These are phyloP conservation scores for Philonicus albiceps DNA, from an alignment of 2,888 invertebrate species.

Conservation along the genomic window DNA sequence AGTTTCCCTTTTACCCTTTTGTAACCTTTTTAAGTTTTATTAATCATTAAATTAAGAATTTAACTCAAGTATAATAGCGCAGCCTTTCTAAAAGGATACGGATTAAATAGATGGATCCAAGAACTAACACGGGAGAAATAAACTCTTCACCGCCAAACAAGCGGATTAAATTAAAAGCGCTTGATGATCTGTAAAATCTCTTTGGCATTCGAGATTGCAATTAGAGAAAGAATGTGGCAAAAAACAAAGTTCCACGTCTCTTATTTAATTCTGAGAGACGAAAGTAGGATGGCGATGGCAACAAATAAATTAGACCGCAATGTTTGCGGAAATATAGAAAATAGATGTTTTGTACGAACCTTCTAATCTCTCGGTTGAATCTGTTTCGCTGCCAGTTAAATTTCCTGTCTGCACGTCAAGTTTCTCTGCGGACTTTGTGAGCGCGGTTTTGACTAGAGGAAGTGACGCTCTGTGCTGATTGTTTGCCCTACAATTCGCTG, in stretches of 20 bases:
- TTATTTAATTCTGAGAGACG: not conserved
- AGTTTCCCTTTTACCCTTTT: too few species aligned
- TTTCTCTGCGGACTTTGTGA: slow-evolving; percentile 54
- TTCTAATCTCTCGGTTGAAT: slow-evolving; percentile 70
- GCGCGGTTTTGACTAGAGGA: slow-evolving; percentile 67
- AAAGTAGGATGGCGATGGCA: not conserved
- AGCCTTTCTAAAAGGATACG: too few species aligned
- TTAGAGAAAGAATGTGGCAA: not conserved
- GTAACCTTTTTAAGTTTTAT: too few species aligned
- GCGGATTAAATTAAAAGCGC: not conserved
- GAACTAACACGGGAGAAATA: not conserved
- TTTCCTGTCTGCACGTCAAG: slow-evolving; percentile 65
- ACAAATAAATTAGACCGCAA: not conserved
- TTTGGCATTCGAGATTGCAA: not conserved
- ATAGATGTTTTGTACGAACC: slow-evolving; percentile 51
- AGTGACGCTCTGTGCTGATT: slow-evolving; percentile 70
- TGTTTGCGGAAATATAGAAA: not conserved
- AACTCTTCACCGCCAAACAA: not conserved
- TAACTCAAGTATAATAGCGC: too few species aligned
- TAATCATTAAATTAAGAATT: too few species aligned
- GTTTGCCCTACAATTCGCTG: slow-evolving; percentile 58
- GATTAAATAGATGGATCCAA: not conserved
- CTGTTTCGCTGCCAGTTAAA: slow-evolving; percentile 66
- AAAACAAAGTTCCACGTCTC: not conserved
- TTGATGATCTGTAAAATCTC: not conserved